These are phyloP conservation scores for Mesochorus sp. DNA, from an alignment of 2,888 invertebrate species.

Conservation along the genomic window DNA sequence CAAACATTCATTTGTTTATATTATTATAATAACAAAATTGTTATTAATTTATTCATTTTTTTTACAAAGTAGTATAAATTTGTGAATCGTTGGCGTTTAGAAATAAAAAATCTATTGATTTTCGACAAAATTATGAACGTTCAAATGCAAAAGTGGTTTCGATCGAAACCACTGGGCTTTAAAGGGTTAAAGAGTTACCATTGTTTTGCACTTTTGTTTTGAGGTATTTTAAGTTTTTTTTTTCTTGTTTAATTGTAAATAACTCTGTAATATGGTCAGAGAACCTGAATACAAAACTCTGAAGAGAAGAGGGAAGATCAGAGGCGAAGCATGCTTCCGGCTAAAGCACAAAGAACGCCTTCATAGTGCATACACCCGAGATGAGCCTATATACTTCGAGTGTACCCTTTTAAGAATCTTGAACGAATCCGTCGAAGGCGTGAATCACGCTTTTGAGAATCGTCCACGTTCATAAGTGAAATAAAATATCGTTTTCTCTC, in stretches of 20 bases:
- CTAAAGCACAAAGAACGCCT: slow-evolving; percentile 77
- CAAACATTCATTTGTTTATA: too few relatives aligned
- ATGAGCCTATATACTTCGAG: slow-evolving; percentile 53
- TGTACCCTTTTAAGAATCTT: slow-evolving; percentile 53
- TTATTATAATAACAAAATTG: too few relatives aligned
- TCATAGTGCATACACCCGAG: slow-evolving; percentile 67
- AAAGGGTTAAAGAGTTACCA: too few relatives aligned
- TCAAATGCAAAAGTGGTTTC: too few relatives aligned
- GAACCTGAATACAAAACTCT: slow-evolving; percentile 29
- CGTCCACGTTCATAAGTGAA: slow-evolving; percentile 18
- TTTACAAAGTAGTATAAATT: too few relatives aligned
- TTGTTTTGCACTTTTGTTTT: too few relatives aligned
- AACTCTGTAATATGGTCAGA: slow-evolving; percentile 16
- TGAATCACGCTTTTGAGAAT: slow-evolving; percentile 62
- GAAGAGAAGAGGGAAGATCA: slow-evolving; percentile 68
- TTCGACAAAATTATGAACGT: too few relatives aligned
- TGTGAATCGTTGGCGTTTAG: too few relatives aligned
- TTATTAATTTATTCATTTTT: too few relatives aligned
- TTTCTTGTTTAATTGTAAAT: slow-evolving; percentile 13
- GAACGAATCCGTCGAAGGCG: slow-evolving; percentile 42
- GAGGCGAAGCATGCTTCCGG: slow-evolving; percentile 80
- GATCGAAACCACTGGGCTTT: too few relatives aligned
- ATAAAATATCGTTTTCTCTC: slow-evolving; percentile 12
- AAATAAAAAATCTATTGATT: too few relatives aligned
- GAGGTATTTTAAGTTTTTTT: too few relatives aligned